Conservation (phyloP, 2,888 invertebrate genomes). For the Dasysyrphus tricinctus region DNA sequence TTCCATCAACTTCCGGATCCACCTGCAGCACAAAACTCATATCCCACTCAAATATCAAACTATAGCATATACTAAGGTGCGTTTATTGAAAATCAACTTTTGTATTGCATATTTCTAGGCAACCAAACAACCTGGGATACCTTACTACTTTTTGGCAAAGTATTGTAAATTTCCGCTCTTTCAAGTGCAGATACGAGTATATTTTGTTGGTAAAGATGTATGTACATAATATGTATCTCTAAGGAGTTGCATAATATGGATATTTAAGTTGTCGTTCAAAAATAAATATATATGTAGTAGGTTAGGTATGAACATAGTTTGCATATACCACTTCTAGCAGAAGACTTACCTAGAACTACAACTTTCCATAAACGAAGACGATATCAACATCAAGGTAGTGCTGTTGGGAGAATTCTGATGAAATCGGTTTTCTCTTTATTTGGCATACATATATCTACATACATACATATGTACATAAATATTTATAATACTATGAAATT, state of each 20-base stretch:
- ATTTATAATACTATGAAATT: slow-evolving; percentile 29
- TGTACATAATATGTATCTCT: background rate
- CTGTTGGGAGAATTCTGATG: slow-evolving; percentile 12
- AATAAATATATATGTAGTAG: too few species aligned
- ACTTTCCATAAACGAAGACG: slow-evolving; percentile 1
- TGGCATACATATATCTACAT: background rate
- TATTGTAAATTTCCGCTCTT: slow-evolving; percentile 40
- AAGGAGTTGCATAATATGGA: background rate
- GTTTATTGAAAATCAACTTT: slow-evolving; percentile 44
- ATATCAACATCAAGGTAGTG: slow-evolving; percentile 5
- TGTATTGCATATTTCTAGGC: slow-evolving; percentile 41
- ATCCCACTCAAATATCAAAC: background rate
- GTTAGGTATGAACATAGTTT: background rate
- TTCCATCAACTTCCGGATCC: background rate
- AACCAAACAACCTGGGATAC: slow-evolving; percentile 16
- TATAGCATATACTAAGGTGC: background rate
- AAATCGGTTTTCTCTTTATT: slow-evolving; percentile 26
- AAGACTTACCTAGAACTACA: background rate
- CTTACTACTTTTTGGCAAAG: slow-evolving; percentile 2
- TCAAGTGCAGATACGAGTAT: slow-evolving; percentile 17
- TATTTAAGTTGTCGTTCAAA: slow-evolving; percentile 2
- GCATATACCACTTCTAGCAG: too few species aligned
- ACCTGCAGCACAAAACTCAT: background rate
- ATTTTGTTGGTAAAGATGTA: background rate
- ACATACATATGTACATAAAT: background rate